Base-by-base conservation (phyloP, 2,113 vertebrate genomes). In the Triplophysa tibetana region DNA sequence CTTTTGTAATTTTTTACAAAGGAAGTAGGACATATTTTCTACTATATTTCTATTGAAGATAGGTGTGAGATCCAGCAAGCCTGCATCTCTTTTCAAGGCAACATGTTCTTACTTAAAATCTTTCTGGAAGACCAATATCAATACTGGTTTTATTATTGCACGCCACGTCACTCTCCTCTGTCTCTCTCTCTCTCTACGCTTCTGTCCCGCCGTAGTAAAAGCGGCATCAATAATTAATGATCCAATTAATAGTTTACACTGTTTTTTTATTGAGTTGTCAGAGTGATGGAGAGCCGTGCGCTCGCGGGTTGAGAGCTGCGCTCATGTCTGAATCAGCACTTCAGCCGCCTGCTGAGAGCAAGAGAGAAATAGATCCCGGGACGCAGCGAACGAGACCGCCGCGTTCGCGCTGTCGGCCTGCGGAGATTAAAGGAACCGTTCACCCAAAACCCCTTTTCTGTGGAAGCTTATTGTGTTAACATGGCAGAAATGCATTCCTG, bases 231-330 rank as follows among this genome's bases (percentile, higher is more conserved):
- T 94, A 96, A 94, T 93, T 94, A 94, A 94, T 93, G 93, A 93
- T 90, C 89, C 92, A 94, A 94, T 95, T 95, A 94, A 92, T 92
- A 90, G 89, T 93, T 94, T 94, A 93, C 92, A 94, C 89, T 90
- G 89, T 72, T 82, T 91, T 93, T 95, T 94, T 94, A 93, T 93
- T 94, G 91, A 91, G 87, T 88, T 94, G 92, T 93, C 92, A 94
- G 90, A 92, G 90, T 94, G 94, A 95, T 93, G 90, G 91, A 94
- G 90, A 91, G 85, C 85, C 86, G 83, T 88, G 86, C 82, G 64
- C 29, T 82, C 74, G 84, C 89, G 82, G 88, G 84, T 81, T 80
- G 89, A 68, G 75, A 81, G 70, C 84, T 87, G 61, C 61, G 87
- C 84, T 84, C 66, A 26, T 70, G 80, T 89, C 90, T 91, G 91